A percentile compares a stretch with the other conserved stretches of the same genome.
These are phyloP conservation scores for Thecophora atra DNA, from an alignment of 2,888 invertebrate species.

Conservation along the genomic window DNA sequence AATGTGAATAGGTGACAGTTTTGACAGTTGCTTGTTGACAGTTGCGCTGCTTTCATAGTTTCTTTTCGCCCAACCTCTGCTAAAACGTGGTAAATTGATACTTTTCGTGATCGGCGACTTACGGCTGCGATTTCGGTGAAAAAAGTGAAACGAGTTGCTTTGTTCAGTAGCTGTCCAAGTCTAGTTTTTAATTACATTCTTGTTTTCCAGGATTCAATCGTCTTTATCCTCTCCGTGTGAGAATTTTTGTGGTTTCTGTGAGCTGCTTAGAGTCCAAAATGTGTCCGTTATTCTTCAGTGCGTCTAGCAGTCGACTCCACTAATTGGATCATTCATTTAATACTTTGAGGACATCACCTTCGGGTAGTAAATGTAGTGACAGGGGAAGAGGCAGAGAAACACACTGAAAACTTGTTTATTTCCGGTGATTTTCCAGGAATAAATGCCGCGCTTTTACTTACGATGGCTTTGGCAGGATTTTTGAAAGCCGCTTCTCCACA, in stretches of 20 bases:
- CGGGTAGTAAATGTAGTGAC: not conserved
- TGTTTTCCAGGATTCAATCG: not conserved
- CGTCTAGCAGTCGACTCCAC: not conserved
- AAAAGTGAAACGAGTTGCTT: not conserved
- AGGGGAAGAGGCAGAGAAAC: not conserved
- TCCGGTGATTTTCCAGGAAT: not conserved
- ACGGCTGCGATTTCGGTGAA: not conserved
- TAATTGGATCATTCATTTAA: slow-evolving; percentile 33
- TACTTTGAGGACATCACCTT: slow-evolving; percentile 12
- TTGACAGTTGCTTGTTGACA: slow-evolving; percentile 4
- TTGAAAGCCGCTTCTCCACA: too few species aligned
- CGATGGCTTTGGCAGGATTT: too few species aligned
- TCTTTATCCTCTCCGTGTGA: not conserved
- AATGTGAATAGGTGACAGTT: not conserved
- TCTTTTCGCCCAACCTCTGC: not conserved
- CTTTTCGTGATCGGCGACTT: not conserved
- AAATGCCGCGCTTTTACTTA: not conserved
- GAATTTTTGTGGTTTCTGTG: not conserved
- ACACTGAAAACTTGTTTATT: not conserved
- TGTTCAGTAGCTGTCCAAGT: not conserved
- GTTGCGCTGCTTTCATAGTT: not conserved
- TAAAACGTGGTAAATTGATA: not conserved
- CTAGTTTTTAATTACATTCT: not conserved
- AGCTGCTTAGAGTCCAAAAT: not conserved
- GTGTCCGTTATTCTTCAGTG: slow-evolving; percentile 13